Percentiles rank a stretch among this genome's conserved stretches.
These are phyloP conservation scores for Brevimyrus niger DNA, from an alignment of 2,113 vertebrate genomes.

Conservation along the genomic window DNA sequence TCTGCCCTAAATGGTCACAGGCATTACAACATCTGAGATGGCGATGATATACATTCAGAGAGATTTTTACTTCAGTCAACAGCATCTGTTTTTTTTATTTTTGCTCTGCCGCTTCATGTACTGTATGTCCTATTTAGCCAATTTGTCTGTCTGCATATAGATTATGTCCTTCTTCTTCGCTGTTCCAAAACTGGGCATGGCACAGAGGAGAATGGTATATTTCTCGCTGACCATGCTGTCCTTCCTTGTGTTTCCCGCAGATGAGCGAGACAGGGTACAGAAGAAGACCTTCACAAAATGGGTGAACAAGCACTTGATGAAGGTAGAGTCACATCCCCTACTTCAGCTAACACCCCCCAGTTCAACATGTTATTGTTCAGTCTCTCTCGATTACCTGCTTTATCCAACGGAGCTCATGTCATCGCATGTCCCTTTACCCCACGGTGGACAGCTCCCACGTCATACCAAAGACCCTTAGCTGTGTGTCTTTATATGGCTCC, in stretches of 20 bases:
- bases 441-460: neutral
- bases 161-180: neutral
- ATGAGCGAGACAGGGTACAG: constrained; percentile 91
- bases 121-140: neutral
- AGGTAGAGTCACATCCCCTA: constrained; percentile 56
- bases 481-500: neutral
- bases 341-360: neutral
- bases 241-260: constrained; percentile 58
- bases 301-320: constrained; percentile 95
- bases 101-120: neutral
- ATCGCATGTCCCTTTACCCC: neutral
- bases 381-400: neutral
- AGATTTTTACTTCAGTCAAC: neutral
- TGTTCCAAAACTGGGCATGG: neutral
- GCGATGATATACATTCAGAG: neutral
- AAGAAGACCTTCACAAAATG: constrained; percentile 99
- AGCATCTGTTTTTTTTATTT: neutral
- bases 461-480: neutral
- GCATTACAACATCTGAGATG: neutral
- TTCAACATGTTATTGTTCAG: neutral
- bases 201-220: neutral
- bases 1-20: neutral
- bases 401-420: neutral
- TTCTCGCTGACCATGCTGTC: neutral
- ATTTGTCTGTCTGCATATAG: neutral